Conservation (phyloP, 2,113 vertebrate genomes). For the Murina feae region DNA sequence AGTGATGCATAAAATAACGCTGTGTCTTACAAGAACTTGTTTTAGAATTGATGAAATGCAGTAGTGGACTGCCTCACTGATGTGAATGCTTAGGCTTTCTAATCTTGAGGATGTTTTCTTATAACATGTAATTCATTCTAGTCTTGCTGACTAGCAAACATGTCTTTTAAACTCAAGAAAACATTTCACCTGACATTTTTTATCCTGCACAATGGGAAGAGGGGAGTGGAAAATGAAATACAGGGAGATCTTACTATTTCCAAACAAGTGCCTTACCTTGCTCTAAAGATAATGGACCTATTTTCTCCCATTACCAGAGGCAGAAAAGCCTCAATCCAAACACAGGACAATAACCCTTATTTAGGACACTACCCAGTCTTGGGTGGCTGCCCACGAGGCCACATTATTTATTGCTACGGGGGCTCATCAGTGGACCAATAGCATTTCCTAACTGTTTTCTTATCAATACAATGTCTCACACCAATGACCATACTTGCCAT, state of each 20-base stretch:
- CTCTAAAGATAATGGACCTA: neutral
- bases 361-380: neutral
- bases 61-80: neutral
- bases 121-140: neutral
- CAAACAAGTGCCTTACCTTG: neutral
- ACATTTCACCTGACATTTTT: neutral
- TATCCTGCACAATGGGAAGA: neutral
- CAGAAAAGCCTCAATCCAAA: neutral
- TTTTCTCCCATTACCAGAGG: neutral
- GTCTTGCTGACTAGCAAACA: neutral
- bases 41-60: neutral
- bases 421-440: neutral
- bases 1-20: neutral
- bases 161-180: neutral
- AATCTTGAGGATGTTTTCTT: neutral
- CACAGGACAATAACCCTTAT: neutral
- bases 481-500: neutral
- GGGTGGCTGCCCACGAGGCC: neutral
- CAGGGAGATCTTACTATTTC: neutral
- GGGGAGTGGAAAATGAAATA: neutral
- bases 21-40: neutral
- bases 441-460: conserved; percentile 12
- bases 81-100: neutral
- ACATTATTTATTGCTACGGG: neutral
- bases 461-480: neutral